phyloP scores from a whole-genome alignment of 2,888 invertebrate genomes.

The Protophormia terraenovae region DNA sequence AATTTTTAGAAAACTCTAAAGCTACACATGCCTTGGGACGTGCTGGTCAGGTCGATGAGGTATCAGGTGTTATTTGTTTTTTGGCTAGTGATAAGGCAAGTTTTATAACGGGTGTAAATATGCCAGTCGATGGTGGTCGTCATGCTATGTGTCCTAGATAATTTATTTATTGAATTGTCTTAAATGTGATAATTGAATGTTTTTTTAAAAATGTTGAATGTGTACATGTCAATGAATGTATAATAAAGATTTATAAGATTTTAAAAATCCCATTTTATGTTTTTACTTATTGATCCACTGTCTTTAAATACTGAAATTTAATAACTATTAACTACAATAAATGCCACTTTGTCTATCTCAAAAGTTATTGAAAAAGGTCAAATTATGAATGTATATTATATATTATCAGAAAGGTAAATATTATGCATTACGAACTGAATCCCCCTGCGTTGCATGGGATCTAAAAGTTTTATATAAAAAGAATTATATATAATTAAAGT shows the following conservation, averaged over 20 bases:
- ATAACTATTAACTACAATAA: too few species aligned
- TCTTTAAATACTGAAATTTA: too few species aligned
- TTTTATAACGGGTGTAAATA: conserved; percentile 92
- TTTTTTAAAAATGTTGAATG: not conserved
- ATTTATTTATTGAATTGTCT: not conserved
- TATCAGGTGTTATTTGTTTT: conserved; percentile 93
- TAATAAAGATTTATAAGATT: not conserved
- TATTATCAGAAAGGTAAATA: too few species aligned
- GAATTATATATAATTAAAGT: too few species aligned
- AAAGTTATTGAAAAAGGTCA: too few species aligned
- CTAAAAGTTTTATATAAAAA: too few species aligned
- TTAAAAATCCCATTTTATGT: too few species aligned
- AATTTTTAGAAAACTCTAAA: conserved; percentile 91
- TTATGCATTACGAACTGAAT: too few species aligned
- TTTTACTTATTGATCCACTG: too few species aligned
- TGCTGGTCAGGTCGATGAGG: conserved; percentile 91
- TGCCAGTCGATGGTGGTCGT: conserved; percentile 96
- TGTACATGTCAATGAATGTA: not conserved
- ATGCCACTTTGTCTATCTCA: too few species aligned
- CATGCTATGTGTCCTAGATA: conserved; percentile 95
- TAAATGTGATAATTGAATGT: not conserved
- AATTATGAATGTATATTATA: too few species aligned
- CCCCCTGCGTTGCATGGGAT: too few species aligned
- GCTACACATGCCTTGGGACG: conserved; percentile 95
- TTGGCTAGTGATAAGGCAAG: conserved; percentile 92